Evolutionary conservation across 2,113 vertebrate species (phyloP), one percentile per base, ranked within the genome.

Genomic region (Protobothrops mucrosquamatus): DNA sequence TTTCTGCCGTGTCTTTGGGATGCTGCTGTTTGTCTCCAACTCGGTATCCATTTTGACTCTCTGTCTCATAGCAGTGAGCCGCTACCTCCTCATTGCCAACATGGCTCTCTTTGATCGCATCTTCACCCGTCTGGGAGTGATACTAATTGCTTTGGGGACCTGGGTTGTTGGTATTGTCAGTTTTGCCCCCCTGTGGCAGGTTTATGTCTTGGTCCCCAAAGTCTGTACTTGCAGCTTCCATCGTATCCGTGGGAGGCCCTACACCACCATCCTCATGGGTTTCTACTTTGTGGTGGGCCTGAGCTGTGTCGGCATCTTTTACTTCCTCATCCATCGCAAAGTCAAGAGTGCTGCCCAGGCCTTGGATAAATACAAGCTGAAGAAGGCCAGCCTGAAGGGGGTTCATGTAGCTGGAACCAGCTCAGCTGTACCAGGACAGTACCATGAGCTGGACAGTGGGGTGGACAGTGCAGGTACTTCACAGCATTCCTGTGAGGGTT

Each of bases 191-290:
- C 97, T 99, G 18, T 99, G 98, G 98, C 23, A 93, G 0, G 95
- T 98, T 39, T 99, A 97, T 0, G 95, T 97, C n/a, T 97, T 99
- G 46, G 98, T 98, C 43, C 98, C 97, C 0, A 96, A 98, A 39
- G 98, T 99, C 52, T 99, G 98, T 95, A 99, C 98, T 26, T 99
- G 98, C 96, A 99, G 98, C 94, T 99, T 99, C 95, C 97, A 99
- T 93, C 98, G 98, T 3, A 96, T 97, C 6, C 92, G n/a, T 69
- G 98, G 98, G 9, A 98, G 97, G 3, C 98, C 98, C 12, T 99
- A 98, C 93, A 97, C 97, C 96, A 99, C 98, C 54, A 96, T 98
- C 92, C 95, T 99, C 93, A 96, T 99, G 86, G 98, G 97, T 87
- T 89, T 98, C 94, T 98, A 98, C 96, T 99, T 99, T 91, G 97